phyloP scores from a whole-genome alignment of 2,113 vertebrate genomes.

The Colinus virginianus region DNA sequence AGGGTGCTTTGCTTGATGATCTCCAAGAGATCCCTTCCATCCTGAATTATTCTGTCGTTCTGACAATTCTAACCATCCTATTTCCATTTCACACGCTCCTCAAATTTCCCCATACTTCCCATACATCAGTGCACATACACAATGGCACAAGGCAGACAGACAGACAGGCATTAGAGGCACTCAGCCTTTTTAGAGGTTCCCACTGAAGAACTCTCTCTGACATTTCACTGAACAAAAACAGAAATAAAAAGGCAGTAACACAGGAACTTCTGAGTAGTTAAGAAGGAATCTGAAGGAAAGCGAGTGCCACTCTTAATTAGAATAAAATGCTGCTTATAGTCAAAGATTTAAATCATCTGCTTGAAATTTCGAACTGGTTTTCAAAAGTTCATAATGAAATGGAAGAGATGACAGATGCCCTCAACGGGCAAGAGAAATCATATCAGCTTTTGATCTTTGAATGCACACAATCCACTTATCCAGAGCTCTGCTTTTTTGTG shows the following conservation, averaged over 20 bases:
- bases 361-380: conserved; percentile 15
- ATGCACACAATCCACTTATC: not conserved
- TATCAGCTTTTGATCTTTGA: not conserved
- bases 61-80: not conserved
- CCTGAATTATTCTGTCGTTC: not conserved
- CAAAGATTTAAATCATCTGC: not conserved
- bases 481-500: not conserved
- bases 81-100: not conserved
- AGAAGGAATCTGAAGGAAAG: not conserved
- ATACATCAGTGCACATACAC: fast-evolving
- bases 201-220: not conserved
- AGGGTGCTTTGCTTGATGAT: not conserved
- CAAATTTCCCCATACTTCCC: not conserved
- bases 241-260: not conserved
- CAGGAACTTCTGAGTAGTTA: not conserved
- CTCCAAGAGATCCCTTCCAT: not conserved
- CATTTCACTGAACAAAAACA: not conserved
- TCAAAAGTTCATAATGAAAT: not conserved
- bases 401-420: not conserved
- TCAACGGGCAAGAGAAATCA: conserved; percentile 27
- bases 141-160: not conserved
- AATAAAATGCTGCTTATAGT: not conserved
- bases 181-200: not conserved
- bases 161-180: not conserved
- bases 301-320: not conserved